Base-by-base conservation (phyloP, 2,888 invertebrate genomes). In the Nemotelus nigrinus region DNA sequence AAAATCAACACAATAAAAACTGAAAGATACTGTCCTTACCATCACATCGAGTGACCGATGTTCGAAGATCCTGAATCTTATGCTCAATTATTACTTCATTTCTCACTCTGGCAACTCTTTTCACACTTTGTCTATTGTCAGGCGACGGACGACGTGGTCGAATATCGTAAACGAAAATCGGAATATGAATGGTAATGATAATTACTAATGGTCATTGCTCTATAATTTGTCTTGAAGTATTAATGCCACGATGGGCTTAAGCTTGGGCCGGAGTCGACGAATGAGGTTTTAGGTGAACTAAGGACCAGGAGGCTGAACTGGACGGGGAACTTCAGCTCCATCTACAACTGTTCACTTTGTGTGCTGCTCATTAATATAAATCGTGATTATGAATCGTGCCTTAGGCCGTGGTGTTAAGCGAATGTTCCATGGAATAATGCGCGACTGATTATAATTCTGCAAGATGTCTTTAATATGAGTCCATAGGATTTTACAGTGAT, bases 361-460 rank as follows among this genome's bases (percentile, higher is more conserved):
- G 58, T 63, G 44, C 79, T 79, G 81, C 82, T 82, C 82, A 82
- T 82, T 82, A 82, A 82, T 82, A 82, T 82, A 82, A 82, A 82
- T 82, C 82, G 82, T 82, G 82, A 81, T 82, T 82, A 82, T 81
- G 81, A 81, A 81, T 82, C 82, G 81, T 82, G 82, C 82, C 81
- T 79, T 79, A 80, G 80, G 82, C 80, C 79, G 48, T 60, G 60
- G 60, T 58, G 72, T 74, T 70, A 70, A 70, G 53, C 70, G 53
- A 70, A 70, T 70, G 50, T 70, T 70, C 70, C 70, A 53, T 43
- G 70, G 53, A 70, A 70, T 70, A 70, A 70, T 70, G 70, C 53
- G 70, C 70, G 41, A 10, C 70, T 55, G 53, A 53, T 55, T 70
- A 55, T 70, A 70, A 70, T 55, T 70, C 70, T 53, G 70, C 44